These are phyloP conservation scores for Isichthys henryi DNA, from an alignment of 2,113 vertebrate genomes.

Conservation along the genomic window DNA sequence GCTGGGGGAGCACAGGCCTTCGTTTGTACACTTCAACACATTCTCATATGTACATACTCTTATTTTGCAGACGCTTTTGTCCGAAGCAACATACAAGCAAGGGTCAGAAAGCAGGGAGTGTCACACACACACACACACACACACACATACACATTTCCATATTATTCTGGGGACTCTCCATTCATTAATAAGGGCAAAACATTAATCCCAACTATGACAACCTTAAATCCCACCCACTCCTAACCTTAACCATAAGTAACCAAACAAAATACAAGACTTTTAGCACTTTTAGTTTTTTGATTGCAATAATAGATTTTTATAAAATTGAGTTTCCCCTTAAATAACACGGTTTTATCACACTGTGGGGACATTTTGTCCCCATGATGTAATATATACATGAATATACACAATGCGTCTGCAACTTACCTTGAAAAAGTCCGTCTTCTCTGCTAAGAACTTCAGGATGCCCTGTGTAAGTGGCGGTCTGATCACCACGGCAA, in stretches of 20 bases:
- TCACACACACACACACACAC: too few relatives aligned
- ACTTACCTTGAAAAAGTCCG: slow-evolving; percentile 88
- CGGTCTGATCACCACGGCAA: slow-evolving; percentile 91
- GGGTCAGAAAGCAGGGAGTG: neutral
- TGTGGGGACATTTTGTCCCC: neutral
- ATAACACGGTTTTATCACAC: neutral
- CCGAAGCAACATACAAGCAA: neutral
- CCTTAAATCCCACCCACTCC: neutral
- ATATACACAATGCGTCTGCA: neutral
- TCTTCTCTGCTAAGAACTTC: slow-evolving; percentile 86
- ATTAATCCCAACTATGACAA: neutral
- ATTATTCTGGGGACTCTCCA: neutral
- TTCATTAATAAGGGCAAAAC: neutral
- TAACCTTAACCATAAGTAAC: neutral
- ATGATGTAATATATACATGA: neutral
- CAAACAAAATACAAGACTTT: neutral
- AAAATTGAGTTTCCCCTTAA: neutral
- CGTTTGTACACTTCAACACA: neutral
- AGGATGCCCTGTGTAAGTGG: slow-evolving; percentile 92
- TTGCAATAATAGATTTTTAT: too few relatives aligned
- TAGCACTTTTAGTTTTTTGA: neutral
- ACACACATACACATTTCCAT: too few relatives aligned
- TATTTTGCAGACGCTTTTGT: neutral
- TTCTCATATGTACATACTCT: neutral
- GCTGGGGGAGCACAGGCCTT: slow-evolving; percentile 48